A percentile compares a stretch with the other conserved stretches of the same genome.
Conservation (phyloP, 2,888 invertebrate species). For the Parelbella ahira region DNA sequence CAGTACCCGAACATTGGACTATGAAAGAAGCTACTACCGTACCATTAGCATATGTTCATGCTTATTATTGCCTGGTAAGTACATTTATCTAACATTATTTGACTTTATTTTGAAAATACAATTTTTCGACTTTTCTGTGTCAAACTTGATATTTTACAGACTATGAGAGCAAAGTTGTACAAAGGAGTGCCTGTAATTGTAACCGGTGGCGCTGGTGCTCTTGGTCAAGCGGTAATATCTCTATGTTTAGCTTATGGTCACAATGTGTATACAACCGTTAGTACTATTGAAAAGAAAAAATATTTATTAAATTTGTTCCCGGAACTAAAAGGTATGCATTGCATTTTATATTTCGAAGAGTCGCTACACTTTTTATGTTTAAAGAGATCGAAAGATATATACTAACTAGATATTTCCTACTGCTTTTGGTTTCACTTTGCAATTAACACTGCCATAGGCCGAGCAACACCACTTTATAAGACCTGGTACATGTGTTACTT, state of each 20-base stretch:
- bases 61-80: constrained; percentile 51
- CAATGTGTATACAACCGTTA: constrained; percentile 31
- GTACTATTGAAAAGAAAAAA: constrained; percentile 27
- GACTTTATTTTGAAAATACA: no score
- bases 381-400: no score
- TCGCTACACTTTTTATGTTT: no score
- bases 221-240: constrained; percentile 31
- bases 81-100: no score
- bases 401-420: no score
- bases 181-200: constrained; percentile 12
- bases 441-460: no score
- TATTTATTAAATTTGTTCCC: constrained; percentile 30
- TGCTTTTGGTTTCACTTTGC: no score
- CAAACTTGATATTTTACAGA: constrained; percentile 10
- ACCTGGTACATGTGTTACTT: no score
- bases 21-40: constrained; percentile 87
- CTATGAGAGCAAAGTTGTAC: neutral
- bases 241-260: constrained; percentile 28
- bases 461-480: no score
- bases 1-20: constrained; percentile 83
- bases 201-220: constrained; percentile 28
- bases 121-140: no score
- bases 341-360: no score
- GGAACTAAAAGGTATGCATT: constrained; percentile 28
- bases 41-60: constrained; percentile 83